Base-by-base conservation (phyloP, 2,888 invertebrate species). In the Peribatodes rhomboidaria region DNA sequence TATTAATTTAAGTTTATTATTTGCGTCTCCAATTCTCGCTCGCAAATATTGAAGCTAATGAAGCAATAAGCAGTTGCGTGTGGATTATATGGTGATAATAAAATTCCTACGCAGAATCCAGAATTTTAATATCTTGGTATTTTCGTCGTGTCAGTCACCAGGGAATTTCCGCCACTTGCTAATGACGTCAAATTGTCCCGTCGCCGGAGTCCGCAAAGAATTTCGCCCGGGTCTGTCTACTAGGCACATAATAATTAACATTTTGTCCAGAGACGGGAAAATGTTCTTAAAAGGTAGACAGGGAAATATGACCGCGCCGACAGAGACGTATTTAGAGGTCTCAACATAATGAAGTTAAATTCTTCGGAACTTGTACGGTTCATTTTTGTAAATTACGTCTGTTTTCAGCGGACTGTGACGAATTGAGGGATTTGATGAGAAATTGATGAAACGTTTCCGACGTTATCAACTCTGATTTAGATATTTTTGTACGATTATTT, bases 121-220 rank as follows among this genome's bases (percentile, higher is more conserved):
- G 75, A 69, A 77, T 80, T 83, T 81, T 81, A 87, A 88, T 87
- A 84, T 56, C 14, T 54, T 80, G 75, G 75, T 60, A 67, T 63
- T 63, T 63, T 54, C 60, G 53, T 56, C 61, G 52, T 66, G 63
- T 65, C 68, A 66, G 83, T 82, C 80, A 77, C 77, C 63, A 61
- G 70, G 80, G 87, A 89, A 87, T 90, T 83, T 79, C 80, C 80
- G 78, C 81, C 83, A 77, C 83, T 80, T 81, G 78, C 82, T 89
- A 88, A 90, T 88, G 89, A 88, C 81, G 75, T 75, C 77, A 81
- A 85, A 86, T 85, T 82, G 83, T 82, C 79, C 77, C 77, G 80
- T 66, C 75, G 79, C 81, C 27, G 27, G 27, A 77, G 82, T 81
- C 84, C 84, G 70, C 78, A 80, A 83, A 81, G 84, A 86, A 89